Base-by-base conservation (phyloP, 2,888 invertebrate genomes). In the Lasioglossum oenotherae region DNA sequence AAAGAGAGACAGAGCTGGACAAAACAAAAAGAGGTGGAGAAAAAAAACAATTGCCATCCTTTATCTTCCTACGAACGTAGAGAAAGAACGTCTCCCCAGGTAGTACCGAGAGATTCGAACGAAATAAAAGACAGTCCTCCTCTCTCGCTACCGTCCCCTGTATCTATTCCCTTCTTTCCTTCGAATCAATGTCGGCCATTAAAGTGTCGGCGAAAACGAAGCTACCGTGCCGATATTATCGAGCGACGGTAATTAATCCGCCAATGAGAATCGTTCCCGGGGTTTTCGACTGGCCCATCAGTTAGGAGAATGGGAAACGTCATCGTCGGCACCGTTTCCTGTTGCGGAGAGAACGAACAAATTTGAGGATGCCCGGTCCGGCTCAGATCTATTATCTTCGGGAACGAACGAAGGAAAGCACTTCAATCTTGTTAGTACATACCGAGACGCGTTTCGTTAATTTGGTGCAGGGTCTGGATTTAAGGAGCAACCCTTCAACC, bases 161-260 rank as follows among this genome's bases (percentile, higher is more conserved):
- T 74, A 60, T 85, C 87, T 81, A 86, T 87, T 80, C 72, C 81
- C 71, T 77, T 87, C 78, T 80, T 73, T 78, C 64, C 64, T 60
- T 78, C 86, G 90, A 91, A 86, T 91, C 81, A 83, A 88, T 88
- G 85, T 88, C 82, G 85, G 88, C 91, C 91, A 92, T 92, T 92
- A 91, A 86, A 87, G 84, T 86, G 90, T 90, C 85, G 87, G 80
- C 82, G 85, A 81, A 89, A 86, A 85, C 82, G 85, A 86, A 81
- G 90, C 91, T 91, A 92, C 91, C 88, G 73, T 90, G 78, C 89
- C 86, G 91, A 91, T 92, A 92, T 89, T 88, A 91, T 92, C 92
- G 87, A 88, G 82, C 88, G 83, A 72, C 84, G 89, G 84, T 89
- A 90, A 92, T 92, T 92, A 92, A 92, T 92, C 85, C 87, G 77